Percentiles rank a stretch among this genome's conserved stretches.
These are phyloP conservation scores for Idaea straminata DNA, from an alignment of 2,888 invertebrate species.

Conservation along the genomic window DNA sequence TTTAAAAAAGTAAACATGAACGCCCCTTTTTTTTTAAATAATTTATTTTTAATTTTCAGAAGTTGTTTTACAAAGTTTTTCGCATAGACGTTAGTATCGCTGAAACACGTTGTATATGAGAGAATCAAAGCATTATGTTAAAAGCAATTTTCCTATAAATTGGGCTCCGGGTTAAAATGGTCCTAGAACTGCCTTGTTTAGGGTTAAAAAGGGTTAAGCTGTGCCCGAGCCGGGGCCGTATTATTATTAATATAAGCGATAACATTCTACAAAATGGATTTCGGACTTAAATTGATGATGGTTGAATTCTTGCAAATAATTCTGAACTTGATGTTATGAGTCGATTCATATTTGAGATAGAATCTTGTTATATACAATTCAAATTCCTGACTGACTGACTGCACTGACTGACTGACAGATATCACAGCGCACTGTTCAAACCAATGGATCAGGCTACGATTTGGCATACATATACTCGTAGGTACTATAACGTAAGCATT, in stretches of 20 bases:
- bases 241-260: constrained; percentile 42
- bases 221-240: constrained; percentile 34
- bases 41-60: no score
- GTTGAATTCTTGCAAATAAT: neutral
- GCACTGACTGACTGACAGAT: no score
- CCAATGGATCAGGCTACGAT: no score
- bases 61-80: no score
- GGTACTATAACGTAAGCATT: no score
- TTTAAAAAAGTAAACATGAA: no score
- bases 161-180: constrained; percentile 19
- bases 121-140: neutral
- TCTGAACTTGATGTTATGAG: neutral
- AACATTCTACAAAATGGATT: constrained; percentile 16
- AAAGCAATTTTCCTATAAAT: neutral
- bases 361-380: neutral
- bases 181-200: constrained; percentile 45
- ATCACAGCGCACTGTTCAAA: no score
- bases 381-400: no score
- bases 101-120: no score
- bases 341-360: neutral
- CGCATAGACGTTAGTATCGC: no score
- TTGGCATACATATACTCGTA: no score
- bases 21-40: no score
- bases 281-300: constrained; percentile 1
- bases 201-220: constrained; percentile 44